Evolutionary conservation across 2,113 vertebrate species (phyloP), one percentile per base, ranked within the genome.

Genomic region (Nesoenas mayeri): DNA sequence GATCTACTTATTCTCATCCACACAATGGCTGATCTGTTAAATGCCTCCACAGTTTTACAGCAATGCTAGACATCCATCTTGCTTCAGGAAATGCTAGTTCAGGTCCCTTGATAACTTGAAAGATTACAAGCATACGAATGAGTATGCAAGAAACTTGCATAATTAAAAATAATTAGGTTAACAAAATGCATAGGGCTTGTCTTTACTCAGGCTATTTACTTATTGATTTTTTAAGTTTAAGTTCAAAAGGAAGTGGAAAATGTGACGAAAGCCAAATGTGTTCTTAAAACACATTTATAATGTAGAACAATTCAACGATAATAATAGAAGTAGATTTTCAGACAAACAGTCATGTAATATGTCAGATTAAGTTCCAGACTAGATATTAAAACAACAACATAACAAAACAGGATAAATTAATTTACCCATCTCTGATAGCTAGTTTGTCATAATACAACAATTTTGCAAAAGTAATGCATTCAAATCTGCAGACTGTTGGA

Each of bases 141-240:
- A 91, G 31, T 82, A 85, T 91, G 42, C 71, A 84, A 94, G 36
- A 96, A 73, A 89, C 5, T 74, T 95, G 70, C 26, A 73, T 94
- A 95, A 94, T 97, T 93, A 95, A 96, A 96, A 97, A 86, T 50
- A 91, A 85, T 62, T 47, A 94, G 31, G 22, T 58, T 80, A 88
- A 58, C 12, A 87, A 91, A 93, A 95, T 83, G 9, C 13, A 56
- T 42, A 75, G 16, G 40, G 88, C 92, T 89, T 2, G 1, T 87
- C 58, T 71, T 82, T 89, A 90, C 29, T 88, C 9, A 3, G 47
- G 26, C 56, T 89, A 53, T 79, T 91, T 95, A 48, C 4, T 80
- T 48, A 92, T 42, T 85, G 70, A 80, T 71, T 87, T 79, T 60
- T 51, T 60, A 88, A 25, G 21, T 89, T 95, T 48, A 5, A 69